Base-by-base conservation (phyloP, 1,140 invertebrate species). In the Drosophila funebris region DNA sequence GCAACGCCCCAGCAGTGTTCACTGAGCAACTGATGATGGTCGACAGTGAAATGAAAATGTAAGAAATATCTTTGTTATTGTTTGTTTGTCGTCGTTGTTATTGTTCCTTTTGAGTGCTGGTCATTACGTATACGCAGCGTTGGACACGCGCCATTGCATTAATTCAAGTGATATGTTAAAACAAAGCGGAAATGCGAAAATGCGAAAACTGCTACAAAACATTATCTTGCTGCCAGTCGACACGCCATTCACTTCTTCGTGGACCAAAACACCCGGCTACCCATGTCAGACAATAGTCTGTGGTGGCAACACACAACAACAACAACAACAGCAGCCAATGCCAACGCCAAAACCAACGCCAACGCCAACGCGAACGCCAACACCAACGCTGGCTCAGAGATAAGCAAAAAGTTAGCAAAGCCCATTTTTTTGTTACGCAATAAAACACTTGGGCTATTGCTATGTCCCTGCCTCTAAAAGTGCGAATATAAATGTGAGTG, bases 101-200 rank as follows among this genome's bases (percentile, higher is more conserved):
- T 50, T 71, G 44, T 85, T 82, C 71, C 78, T 87, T 85, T 88
- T 88, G 75, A 88, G 82, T 82, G 75, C 71, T 69, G 61, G 70
- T 36, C 74, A 85, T 85, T 85, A 87, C 81, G 81, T 84, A 87
- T 85, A 82, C 83, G 82, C 78, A 81, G 82, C 82, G 74, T 85
- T 85, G 81, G 81, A 85, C 83, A 84, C 81, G 82, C 82, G 81
- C 81, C 81, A 82, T 82, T 85, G 81, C 81, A 84, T 87, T 87
- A 87, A 87, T 84, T 84, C 81, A 87, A 84, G 81, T 87, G 83
- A 85, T 77, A 87, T 84, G 83, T 85, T 84, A 85, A 85, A 85
- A 87, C 82, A 85, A 87, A 85, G 75, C 81, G 81, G 81, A 85
- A 85, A 87, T 85, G 78, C 82, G 82, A 78, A 85, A 85, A 87